A percentile compares a stretch with the other conserved stretches of the same genome.
Evolutionary conservation across 2,888 invertebrate genomes (phyloP).

Genomic region (Ophraella communa): DNA sequence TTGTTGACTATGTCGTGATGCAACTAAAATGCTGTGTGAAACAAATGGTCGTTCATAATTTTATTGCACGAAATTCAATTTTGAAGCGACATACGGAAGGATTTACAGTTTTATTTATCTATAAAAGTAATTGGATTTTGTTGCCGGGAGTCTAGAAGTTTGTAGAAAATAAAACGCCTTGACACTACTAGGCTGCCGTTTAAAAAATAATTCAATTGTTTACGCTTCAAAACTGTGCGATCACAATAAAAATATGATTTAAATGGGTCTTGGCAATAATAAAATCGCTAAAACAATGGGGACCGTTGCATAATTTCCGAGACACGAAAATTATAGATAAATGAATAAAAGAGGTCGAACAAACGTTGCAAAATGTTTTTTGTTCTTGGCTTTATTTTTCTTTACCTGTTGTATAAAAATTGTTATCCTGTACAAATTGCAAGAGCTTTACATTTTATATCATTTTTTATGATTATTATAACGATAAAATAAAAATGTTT

Average conservation of each 20-base stretch:
- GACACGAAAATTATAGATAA: slow-evolving; percentile 16
- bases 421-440: no score
- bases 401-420: no score
- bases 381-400: no score
- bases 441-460: no score
- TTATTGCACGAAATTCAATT: background rate
- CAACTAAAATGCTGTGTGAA: background rate
- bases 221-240: slow-evolving; percentile 28
- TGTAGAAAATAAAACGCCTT: slow-evolving; percentile 27
- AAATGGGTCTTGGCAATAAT: slow-evolving; percentile 31
- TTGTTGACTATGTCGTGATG: no score
- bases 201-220: slow-evolving; percentile 31
- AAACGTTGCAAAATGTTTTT: no score
- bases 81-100: background rate
- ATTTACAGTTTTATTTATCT: no score
- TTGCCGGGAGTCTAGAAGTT: background rate
- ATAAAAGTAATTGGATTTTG: no score
- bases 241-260: slow-evolving; percentile 26
- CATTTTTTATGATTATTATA: no score
- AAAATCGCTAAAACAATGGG: slow-evolving; percentile 27
- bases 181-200: slow-evolving; percentile 13
- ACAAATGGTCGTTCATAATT: background rate
- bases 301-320: slow-evolving; percentile 24
- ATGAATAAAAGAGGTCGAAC: slow-evolving; percentile 18
- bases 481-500: no score